phyloP scores from a whole-genome alignment of 2,888 invertebrate species.

The Ptychoptera albimana region DNA sequence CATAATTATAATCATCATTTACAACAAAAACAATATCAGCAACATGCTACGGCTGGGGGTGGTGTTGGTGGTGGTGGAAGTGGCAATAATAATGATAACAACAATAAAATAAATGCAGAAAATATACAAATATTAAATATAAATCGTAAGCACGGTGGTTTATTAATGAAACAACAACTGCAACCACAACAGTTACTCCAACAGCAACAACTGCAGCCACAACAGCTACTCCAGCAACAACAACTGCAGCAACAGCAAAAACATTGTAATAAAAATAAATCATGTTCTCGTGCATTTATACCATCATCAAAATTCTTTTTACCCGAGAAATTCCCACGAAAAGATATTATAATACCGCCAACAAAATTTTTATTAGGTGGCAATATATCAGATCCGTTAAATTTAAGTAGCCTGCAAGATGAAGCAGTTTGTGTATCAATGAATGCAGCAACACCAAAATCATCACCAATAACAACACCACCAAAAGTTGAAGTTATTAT shows the following conservation, averaged over 20 bases:
- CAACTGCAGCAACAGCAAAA: background rate
- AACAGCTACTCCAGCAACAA: background rate
- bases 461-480: slow-evolving; percentile 37
- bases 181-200: background rate
- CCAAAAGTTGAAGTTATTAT: slow-evolving; percentile 77
- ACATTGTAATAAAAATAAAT: slow-evolving; percentile 1
- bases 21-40: slow-evolving; percentile 26
- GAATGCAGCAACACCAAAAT: slow-evolving; percentile 77
- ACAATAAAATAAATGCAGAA: too few relatives aligned
- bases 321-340: slow-evolving; percentile 56
- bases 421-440: slow-evolving; percentile 49
- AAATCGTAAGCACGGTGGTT: too few relatives aligned
- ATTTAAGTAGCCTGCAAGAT: slow-evolving; percentile 78
- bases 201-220: background rate
- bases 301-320: slow-evolving; percentile 57
- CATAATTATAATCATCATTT: slow-evolving; percentile 10
- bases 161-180: too few relatives aligned
- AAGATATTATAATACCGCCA: slow-evolving; percentile 66
- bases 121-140: too few relatives aligned
- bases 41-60: too few relatives aligned
- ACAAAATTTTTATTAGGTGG: slow-evolving; percentile 89
- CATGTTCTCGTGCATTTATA: background rate
- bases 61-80: too few relatives aligned
- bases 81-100: background rate
- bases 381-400: slow-evolving; percentile 87